Evolutionary conservation across 2,888 invertebrate genomes (phyloP).

Genomic region (Euphydryas editha): DNA sequence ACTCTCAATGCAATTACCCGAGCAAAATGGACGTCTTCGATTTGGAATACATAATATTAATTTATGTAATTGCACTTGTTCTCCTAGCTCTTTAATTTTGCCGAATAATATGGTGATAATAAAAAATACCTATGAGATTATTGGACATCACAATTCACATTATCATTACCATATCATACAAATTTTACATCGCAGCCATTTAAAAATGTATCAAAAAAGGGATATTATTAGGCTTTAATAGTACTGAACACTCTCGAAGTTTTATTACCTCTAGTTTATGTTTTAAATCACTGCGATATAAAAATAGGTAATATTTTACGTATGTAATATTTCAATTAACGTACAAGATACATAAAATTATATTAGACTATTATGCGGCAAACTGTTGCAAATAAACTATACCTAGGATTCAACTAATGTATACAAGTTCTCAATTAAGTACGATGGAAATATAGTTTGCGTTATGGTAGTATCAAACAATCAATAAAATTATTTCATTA

Average conservation of each 20-base stretch:
- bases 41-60: conserved; percentile 62
- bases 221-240: conserved; percentile 36
- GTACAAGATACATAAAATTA: conserved; percentile 24
- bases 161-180: conserved; percentile 33
- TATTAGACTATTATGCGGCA: conserved; percentile 30
- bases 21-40: conserved; percentile 72
- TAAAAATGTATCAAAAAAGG: conserved; percentile 32
- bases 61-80: conserved; percentile 78
- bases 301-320: conserved; percentile 33
- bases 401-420: conserved; percentile 23
- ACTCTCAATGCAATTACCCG: conserved; percentile 58
- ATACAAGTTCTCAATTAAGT: conserved; percentile 22
- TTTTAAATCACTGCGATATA: conserved; percentile 42
- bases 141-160: conserved; percentile 46
- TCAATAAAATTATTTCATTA: conserved; percentile 15
- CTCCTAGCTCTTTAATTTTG: conserved; percentile 58
- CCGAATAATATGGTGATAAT: conserved; percentile 53
- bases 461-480: conserved; percentile 38
- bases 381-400: conserved; percentile 34
- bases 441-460: conserved; percentile 18
- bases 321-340: conserved; percentile 21
- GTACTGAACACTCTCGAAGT: conserved; percentile 42
- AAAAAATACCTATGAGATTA: conserved; percentile 48
- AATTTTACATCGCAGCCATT: conserved; percentile 39
- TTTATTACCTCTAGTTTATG: conserved; percentile 22